Percentiles rank a stretch among this genome's conserved stretches.
Evolutionary conservation across 2,113 vertebrate species (phyloP).

Genomic region (Lucifuga dentata): DNA sequence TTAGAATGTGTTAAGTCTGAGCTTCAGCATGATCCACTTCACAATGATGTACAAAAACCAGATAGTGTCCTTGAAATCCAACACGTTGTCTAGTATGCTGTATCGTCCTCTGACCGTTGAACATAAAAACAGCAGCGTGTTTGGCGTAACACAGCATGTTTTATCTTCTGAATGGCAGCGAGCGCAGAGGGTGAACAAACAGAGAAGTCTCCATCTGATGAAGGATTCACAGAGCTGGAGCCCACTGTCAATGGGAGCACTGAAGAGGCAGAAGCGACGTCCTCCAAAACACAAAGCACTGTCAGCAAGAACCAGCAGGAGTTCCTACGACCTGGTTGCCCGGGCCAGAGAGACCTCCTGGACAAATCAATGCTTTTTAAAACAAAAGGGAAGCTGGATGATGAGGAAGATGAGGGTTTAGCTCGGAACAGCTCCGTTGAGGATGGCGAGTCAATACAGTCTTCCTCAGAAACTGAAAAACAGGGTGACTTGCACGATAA

Average conservation of each 20-base stretch:
- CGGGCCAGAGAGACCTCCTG: not conserved
- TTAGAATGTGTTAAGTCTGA: too few relatives aligned
- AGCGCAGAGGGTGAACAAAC: slow-evolving; percentile 56
- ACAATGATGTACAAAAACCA: too few relatives aligned
- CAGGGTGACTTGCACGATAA: slow-evolving; percentile 5
- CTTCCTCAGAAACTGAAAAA: slow-evolving; percentile 54
- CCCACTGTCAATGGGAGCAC: slow-evolving; percentile 60
- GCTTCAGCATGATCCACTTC: too few relatives aligned
- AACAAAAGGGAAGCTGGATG: slow-evolving; percentile 61
- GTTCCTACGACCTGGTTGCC: slow-evolving; percentile 13
- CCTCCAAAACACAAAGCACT: slow-evolving; percentile 21
- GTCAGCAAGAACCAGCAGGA: slow-evolving; percentile 42
- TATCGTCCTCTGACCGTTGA: too few relatives aligned
- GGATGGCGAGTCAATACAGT: slow-evolving; percentile 55
- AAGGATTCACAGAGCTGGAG: slow-evolving; percentile 85
- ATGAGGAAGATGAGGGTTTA: slow-evolving; percentile 72
- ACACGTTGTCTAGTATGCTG: too few relatives aligned
- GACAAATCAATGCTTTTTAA: slow-evolving; percentile 8
- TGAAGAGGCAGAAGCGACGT: slow-evolving; percentile 44
- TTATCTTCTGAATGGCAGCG: slow-evolving; percentile 20
- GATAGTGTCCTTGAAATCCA: not conserved
- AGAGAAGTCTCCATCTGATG: slow-evolving; percentile 81
- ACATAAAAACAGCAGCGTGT: too few relatives aligned
- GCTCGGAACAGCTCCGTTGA: slow-evolving; percentile 69
- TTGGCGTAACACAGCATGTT: too few relatives aligned